Conservation (phyloP, 2,888 invertebrate genomes). For the Campoplex capitator region DNA sequence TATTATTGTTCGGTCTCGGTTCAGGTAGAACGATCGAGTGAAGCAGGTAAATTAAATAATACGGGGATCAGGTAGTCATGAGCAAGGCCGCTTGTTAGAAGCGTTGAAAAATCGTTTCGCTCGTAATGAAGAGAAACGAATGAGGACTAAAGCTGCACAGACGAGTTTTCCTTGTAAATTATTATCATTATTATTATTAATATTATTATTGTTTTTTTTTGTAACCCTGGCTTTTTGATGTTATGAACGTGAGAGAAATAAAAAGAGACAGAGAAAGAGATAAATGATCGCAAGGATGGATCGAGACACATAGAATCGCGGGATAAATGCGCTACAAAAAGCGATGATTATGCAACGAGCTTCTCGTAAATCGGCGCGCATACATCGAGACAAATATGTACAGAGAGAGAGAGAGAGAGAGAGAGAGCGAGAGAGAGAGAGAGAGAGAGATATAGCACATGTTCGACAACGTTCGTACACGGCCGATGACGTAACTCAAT, state of each 20-base stretch:
- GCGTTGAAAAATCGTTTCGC: constrained; percentile 64
- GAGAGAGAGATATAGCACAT: constrained; percentile 33
- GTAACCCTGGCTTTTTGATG: constrained; percentile 35
- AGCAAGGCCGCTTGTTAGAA: constrained; percentile 69
- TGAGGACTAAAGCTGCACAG: neutral
- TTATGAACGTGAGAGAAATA: constrained; percentile 30
- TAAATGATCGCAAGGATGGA: neutral
- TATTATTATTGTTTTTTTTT: neutral
- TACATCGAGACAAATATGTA: constrained; percentile 18
- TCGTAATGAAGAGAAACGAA: constrained; percentile 40
- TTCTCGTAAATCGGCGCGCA: constrained; percentile 41
- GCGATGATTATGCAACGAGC: constrained; percentile 62
- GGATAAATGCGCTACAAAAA: constrained; percentile 53
- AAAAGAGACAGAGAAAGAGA: constrained; percentile 24
- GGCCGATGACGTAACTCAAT: constrained; percentile 56
- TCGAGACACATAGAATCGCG: constrained; percentile 22
- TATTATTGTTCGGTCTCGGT: neutral
- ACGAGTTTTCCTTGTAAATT: constrained; percentile 22
- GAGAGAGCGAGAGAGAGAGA: constrained; percentile 6
- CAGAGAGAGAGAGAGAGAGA: constrained; percentile 11
- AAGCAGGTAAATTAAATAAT: constrained; percentile 36
- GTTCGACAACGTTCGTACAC: constrained; percentile 39
- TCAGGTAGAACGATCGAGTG: constrained; percentile 29
- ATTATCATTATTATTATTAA: constrained; percentile 12
- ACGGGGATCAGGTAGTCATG: constrained; percentile 49